These are phyloP conservation scores for Muscina levida DNA, from an alignment of 2,888 invertebrate species.

Conservation along the genomic window DNA sequence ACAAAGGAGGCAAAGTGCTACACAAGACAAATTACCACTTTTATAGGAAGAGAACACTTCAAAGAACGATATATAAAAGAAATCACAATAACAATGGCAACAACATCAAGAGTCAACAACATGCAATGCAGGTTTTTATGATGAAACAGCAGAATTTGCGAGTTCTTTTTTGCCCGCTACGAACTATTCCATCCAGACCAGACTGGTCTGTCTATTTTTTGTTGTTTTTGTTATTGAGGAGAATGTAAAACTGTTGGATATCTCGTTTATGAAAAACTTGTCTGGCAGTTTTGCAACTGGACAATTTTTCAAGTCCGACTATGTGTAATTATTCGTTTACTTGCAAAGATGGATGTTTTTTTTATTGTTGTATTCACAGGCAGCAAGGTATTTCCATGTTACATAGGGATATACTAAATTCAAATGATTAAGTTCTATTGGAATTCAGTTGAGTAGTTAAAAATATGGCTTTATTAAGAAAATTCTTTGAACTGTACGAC, in stretches of 20 bases:
- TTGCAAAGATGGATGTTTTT: neutral
- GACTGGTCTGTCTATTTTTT: neutral
- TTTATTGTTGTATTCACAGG: too few species aligned
- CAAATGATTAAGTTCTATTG: too few species aligned
- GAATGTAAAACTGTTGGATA: slow-evolving; percentile 28
- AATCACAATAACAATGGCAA: slow-evolving; percentile 6
- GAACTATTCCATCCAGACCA: neutral
- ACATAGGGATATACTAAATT: too few species aligned
- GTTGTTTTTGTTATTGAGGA: slow-evolving; percentile 17
- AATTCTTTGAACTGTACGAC: too few species aligned
- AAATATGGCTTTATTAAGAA: too few species aligned
- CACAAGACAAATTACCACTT: slow-evolving; percentile 62
- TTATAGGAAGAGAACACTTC: slow-evolving; percentile 41
- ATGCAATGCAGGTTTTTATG: slow-evolving; percentile 60
- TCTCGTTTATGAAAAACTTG: slow-evolving; percentile 25
- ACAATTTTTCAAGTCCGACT: neutral
- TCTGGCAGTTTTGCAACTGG: slow-evolving; percentile 10
- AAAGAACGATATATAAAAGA: slow-evolving; percentile 2
- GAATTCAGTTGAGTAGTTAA: too few species aligned
- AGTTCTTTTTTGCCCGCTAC: neutral
- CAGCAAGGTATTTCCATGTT: too few species aligned
- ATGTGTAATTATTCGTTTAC: neutral
- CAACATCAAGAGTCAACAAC: slow-evolving; percentile 33
- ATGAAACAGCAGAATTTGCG: slow-evolving; percentile 34
- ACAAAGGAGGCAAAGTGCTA: slow-evolving; percentile 46